A percentile compares a stretch with the other conserved stretches of the same genome.
These are phyloP conservation scores for Cistogaster globosa DNA, from an alignment of 2,888 invertebrate species.

Conservation along the genomic window DNA sequence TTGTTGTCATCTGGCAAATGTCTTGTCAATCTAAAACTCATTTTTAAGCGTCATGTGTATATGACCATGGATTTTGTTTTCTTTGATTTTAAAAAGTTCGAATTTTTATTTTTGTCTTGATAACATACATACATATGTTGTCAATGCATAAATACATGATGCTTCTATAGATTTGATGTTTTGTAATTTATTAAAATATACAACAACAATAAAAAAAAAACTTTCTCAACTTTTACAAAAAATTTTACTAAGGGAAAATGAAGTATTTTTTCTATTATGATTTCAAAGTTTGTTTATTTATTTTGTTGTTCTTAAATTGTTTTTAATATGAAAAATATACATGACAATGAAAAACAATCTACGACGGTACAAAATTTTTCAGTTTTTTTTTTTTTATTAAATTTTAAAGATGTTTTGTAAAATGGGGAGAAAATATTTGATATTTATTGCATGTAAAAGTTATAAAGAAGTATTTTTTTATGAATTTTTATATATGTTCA, in stretches of 20 bases:
- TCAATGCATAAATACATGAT: not conserved
- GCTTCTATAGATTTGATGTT: too few species aligned
- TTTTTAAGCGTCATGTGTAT: constrained; percentile 57
- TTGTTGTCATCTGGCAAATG: constrained; percentile 65
- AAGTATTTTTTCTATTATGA: constrained; percentile 12
- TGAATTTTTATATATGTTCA: constrained; percentile 17
- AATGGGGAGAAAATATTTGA: not conserved
- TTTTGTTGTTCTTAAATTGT: not conserved
- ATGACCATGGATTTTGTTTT: constrained; percentile 42
- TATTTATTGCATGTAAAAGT: constrained; percentile 8
- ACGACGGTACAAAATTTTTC: too few species aligned
- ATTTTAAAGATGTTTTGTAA: not conserved
- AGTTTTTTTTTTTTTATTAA: not conserved
- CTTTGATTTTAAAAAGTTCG: not conserved
- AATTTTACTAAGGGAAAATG: constrained; percentile 4
- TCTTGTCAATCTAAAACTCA: constrained; percentile 67
- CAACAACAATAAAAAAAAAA: not conserved
- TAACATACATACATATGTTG: not conserved
- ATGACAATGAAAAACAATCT: too few species aligned
- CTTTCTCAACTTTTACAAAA: not conserved
- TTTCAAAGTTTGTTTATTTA: constrained; percentile 19
- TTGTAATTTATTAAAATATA: not conserved
- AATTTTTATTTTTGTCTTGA: too few species aligned
- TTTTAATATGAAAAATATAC: not conserved
- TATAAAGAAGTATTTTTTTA: constrained; percentile 10